phyloP scores from a whole-genome alignment of 2,113 vertebrate species.

The Marmota flaviventris region DNA sequence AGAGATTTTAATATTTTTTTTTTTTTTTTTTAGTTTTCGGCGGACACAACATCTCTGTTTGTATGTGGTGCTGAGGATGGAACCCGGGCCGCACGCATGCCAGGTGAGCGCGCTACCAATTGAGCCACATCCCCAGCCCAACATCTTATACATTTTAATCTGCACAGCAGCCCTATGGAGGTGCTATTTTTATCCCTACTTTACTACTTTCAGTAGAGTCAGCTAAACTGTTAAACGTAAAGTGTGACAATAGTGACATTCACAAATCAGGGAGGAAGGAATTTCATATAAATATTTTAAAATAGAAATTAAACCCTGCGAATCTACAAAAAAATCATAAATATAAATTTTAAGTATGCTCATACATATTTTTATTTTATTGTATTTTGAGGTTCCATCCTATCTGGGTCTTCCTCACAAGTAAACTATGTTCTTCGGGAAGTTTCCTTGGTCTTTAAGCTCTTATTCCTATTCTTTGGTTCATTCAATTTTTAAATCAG shows the following conservation, averaged over 20 bases:
- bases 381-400: neutral
- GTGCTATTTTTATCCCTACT: neutral
- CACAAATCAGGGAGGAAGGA: neutral
- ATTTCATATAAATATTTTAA: neutral
- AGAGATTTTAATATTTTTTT: too few species aligned
- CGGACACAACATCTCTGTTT: too few species aligned
- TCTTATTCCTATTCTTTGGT: slow-evolving; percentile 50
- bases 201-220: slow-evolving; percentile 44
- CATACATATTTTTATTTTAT: neutral
- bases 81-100: too few species aligned
- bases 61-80: too few species aligned
- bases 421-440: slow-evolving; percentile 54
- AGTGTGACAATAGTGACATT: slow-evolving; percentile 39
- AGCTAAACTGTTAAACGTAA: slow-evolving; percentile 46
- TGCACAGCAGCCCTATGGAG: neutral
- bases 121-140: too few species aligned
- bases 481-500: slow-evolving; percentile 60
- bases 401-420: slow-evolving; percentile 2
- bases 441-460: slow-evolving; percentile 19
- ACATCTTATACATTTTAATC: slow-evolving; percentile 1
- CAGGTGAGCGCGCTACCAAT: too few species aligned
- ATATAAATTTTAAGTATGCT: neutral
- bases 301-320: slow-evolving; percentile 51
- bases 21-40: too few species aligned
- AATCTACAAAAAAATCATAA: slow-evolving; percentile 41